Conservation (phyloP, 1,140 invertebrate genomes). For the Eurosta solidaginis region DNA sequence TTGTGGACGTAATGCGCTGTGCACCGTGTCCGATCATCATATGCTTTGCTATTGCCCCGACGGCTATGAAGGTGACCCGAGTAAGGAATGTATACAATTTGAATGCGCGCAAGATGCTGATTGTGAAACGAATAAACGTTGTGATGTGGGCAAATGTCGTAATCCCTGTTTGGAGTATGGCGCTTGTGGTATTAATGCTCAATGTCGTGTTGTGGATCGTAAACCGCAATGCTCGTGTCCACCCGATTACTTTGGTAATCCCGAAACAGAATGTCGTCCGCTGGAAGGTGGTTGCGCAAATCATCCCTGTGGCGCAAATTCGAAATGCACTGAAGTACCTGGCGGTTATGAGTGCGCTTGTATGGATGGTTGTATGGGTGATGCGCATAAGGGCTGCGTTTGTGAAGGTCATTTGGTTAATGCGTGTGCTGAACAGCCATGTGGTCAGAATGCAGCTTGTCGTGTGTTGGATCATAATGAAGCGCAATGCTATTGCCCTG, state of each 20-base stretch:
- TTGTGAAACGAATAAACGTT: constrained; percentile 78
- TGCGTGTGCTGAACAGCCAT: constrained; percentile 73
- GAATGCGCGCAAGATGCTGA: constrained; percentile 79
- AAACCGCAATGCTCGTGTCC: constrained; percentile 82
- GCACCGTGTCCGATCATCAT: constrained; percentile 74
- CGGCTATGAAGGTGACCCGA: constrained; percentile 79
- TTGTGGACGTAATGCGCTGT: constrained; percentile 77
- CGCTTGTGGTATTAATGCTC: constrained; percentile 82
- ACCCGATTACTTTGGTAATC: constrained; percentile 82
- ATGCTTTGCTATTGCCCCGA: constrained; percentile 85
- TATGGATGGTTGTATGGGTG: constrained; percentile 76
- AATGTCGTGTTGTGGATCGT: constrained; percentile 79
- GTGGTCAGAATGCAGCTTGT: constrained; percentile 83
- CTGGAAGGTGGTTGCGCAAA: constrained; percentile 71
- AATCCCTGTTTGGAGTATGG: constrained; percentile 80
- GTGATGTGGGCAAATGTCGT: constrained; percentile 74
- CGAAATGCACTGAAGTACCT: constrained; percentile 76
- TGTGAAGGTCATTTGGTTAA: constrained; percentile 69
- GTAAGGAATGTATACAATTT: constrained; percentile 72
- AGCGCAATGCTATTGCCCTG: constrained; percentile 82
- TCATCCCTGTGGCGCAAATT: constrained; percentile 84
- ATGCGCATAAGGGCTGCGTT: constrained; percentile 77
- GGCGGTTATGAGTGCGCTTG: constrained; percentile 80
- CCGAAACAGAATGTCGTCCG: constrained; percentile 72
- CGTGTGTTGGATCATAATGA: constrained; percentile 68